Evolutionary conservation across 2,797 vertebrate genomes (phyloP), one percentile per base, ranked within the genome.

Genomic region (Nannoperca australis): DNA sequence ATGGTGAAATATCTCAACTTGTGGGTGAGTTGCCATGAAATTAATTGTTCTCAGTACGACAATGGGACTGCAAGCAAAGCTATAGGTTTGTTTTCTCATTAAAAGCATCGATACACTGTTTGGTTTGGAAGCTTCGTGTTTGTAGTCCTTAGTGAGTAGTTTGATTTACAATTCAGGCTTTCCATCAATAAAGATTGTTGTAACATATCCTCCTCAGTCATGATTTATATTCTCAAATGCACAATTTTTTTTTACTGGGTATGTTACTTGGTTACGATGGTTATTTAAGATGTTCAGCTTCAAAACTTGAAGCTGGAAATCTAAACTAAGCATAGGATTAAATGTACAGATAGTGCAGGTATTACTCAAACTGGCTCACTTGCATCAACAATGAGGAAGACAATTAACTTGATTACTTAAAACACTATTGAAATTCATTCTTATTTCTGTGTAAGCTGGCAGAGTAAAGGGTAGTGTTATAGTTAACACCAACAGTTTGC

Each of bases 381-480:
- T 61, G 45, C n/a, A 51, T 64, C 27, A 44, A 53, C 51, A 68
- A 32, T 27, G 42, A 65, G 36, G 9, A 34, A 60, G 24, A 24
- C 18, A 49, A 58, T 62, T 59, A 22, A 54, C 17, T 72, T 20
- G 34, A 76, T 73, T 32, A 47, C 20, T 30, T 27, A 45, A 24
- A 66, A 50, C 36, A 63, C 17, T 22, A 24, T 11, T 15, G 14
- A 44, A 55, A 56, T 49, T 61, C 34, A 60, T 24, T 70, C 12
- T 51, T 18, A 63, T 59, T 47, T 63, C 18, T 50, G 12, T 60
- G 36, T 62, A 51, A 50, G 34, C 42, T 53, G 54, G 15, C 42
- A 74, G 36, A 61, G 54, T 51, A 62, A 61, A 73, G 60, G 30
- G 17, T 34, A 54, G 27, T 49, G 17, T 63, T 71, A n/a, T 17